Percentiles rank a stretch among this genome's conserved stretches.
phyloP scores from a whole-genome alignment of 2,888 invertebrate genomes.

The Drosophila limbata region DNA sequence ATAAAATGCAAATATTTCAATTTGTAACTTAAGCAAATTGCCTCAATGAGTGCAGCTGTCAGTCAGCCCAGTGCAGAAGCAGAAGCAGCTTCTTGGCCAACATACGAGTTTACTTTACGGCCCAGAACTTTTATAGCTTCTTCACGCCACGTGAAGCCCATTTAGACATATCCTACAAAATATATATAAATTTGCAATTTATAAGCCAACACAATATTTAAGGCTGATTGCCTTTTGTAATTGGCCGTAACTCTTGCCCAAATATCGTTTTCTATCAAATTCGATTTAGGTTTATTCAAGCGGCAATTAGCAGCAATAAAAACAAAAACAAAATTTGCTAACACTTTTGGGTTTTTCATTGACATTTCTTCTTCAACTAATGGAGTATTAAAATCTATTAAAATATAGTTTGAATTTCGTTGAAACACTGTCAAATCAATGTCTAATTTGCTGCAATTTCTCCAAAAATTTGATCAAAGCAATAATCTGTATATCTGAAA shows the following conservation, averaged over 20 bases:
- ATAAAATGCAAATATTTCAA: slow-evolving; percentile 84
- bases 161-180: slow-evolving; percentile 11
- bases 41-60: slow-evolving; percentile 83
- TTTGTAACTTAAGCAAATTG: slow-evolving; percentile 84
- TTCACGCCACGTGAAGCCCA: slow-evolving; percentile 1
- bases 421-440: slow-evolving; percentile 6
- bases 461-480: neutral
- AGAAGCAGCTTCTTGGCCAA: slow-evolving; percentile 8
- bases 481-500: neutral
- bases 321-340: slow-evolving; percentile 4
- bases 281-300: slow-evolving; percentile 48
- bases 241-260: slow-evolving; percentile 51
- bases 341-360: neutral
- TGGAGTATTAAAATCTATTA: slow-evolving; percentile 21
- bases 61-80: slow-evolving; percentile 49
- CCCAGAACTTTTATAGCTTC: slow-evolving; percentile 3
- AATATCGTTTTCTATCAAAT: slow-evolving; percentile 27
- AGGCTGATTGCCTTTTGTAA: slow-evolving; percentile 70
- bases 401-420: slow-evolving; percentile 21
- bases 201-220: slow-evolving; percentile 59
- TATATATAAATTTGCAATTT: slow-evolving; percentile 30
- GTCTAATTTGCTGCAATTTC: neutral
- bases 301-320: slow-evolving; percentile 58
- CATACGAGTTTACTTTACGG: slow-evolving; percentile 2
- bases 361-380: slow-evolving; percentile 29